Base-by-base conservation (phyloP, 2,797 vertebrate genomes). In the Sciurus vulgaris region DNA sequence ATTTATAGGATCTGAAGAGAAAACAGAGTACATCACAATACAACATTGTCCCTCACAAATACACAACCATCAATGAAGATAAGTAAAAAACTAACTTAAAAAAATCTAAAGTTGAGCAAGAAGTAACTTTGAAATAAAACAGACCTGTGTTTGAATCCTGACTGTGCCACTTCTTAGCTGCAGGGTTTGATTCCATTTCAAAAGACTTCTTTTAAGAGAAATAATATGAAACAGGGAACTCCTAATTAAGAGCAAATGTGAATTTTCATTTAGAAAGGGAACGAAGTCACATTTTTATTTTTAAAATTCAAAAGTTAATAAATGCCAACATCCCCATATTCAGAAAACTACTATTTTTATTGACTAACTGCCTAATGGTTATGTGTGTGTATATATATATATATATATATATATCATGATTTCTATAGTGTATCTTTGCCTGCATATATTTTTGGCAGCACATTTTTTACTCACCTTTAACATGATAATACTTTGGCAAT, bases 171-270 rank as follows among this genome's bases (percentile, higher is more conserved):
- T 76, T 70, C 28, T 17, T 56, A 47, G 54, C 24, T 47, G 3
- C 35, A 61, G 26, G 5, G 8, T 18, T 38, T 77, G 65, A n/a
- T 76, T 9, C 11, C 51, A 72, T 38, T 24, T 84, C 73, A 67
- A 51, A 83, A 87, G 30, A 6, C 22, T 56, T 61, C 35, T 93
- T 93, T 61, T 35, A 83, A 90, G 28, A 73, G 88, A 79, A 82
- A 24, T 59, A 63, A 61, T 54, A 30, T 9, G 65, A 81, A 47
- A 77, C 54, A 63, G 65, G n/a, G 41, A 89, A 35, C 15, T 78
- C 15, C 72, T 41, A 95, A 63, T 69, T 74, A 69, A 49, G n/a
- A 93, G 4, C 56, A 87, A 65, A 61, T 12, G 8, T 90, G 7
- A 18, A 77, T 17, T 78, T 74, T 87, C 74, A 73, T 74, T 91